Evolutionary conservation across 2,113 vertebrate species (phyloP).

Genomic region (Vulpes vulpes): DNA sequence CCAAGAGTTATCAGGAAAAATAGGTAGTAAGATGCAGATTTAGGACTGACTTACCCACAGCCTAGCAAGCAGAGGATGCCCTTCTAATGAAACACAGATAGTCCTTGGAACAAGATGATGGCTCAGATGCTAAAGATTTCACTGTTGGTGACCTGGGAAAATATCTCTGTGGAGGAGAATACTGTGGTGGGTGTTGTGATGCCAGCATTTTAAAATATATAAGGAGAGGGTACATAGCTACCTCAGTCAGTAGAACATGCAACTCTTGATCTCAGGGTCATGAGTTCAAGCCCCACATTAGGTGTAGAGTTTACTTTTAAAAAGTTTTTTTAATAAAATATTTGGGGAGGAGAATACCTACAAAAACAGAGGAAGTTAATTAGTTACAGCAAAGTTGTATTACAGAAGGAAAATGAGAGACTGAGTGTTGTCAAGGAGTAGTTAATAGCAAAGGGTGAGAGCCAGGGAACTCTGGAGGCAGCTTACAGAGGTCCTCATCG

Average conservation of each 20-base stretch:
- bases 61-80: neutral
- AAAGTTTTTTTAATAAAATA: neutral
- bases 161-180: neutral
- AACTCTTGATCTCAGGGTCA: neutral
- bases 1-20: neutral
- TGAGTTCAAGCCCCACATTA: neutral
- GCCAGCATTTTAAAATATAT: neutral
- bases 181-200: neutral
- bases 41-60: neutral
- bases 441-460: neutral
- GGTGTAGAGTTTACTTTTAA: neutral
- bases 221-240: neutral
- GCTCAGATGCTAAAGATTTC: neutral
- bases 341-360: neutral
- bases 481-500: neutral
- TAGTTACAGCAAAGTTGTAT: neutral
- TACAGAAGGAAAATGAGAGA: neutral
- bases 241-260: neutral
- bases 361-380: neutral
- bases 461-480: neutral
- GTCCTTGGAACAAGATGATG: neutral
- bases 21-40: neutral
- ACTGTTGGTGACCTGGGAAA: neutral
- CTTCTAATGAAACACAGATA: neutral
- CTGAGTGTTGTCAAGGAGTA: neutral